These are phyloP conservation scores for Sitophilus oryzae DNA, from an alignment of 1,140 invertebrate species.

Conservation along the genomic window DNA sequence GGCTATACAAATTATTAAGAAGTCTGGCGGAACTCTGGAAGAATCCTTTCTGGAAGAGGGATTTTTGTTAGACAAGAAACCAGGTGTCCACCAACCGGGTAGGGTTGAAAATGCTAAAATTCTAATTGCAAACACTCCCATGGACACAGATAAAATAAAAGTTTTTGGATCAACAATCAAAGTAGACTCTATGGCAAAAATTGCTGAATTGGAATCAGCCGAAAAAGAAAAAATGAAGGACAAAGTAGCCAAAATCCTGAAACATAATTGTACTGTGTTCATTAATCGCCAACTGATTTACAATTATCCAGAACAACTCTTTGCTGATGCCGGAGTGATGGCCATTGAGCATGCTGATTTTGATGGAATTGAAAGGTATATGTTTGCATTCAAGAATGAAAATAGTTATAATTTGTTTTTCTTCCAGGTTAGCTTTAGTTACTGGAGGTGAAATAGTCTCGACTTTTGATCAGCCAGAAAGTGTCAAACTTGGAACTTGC, in stretches of 20 bases:
- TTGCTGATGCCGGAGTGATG: slow-evolving; percentile 97
- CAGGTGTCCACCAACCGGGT: slow-evolving; percentile 85
- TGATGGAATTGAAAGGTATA: slow-evolving; percentile 91
- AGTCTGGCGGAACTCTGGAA: slow-evolving; percentile 66
- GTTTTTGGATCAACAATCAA: slow-evolving; percentile 98
- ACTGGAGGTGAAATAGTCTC: slow-evolving; percentile 89
- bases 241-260: slow-evolving; percentile 95
- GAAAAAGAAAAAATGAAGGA: slow-evolving; percentile 99
- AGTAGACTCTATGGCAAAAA: slow-evolving; percentile 91
- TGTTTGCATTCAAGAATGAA: background rate
- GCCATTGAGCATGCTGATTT: slow-evolving; percentile 99
- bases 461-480: slow-evolving; percentile 91
- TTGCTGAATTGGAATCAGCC: slow-evolving; percentile 94
- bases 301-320: slow-evolving; percentile 99
- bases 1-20: slow-evolving; percentile 49
- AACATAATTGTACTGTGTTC: slow-evolving; percentile 96
- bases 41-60: slow-evolving; percentile 99
- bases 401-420: background rate
- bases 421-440: slow-evolving; percentile 18
- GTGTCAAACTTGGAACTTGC: slow-evolving; percentile 90
- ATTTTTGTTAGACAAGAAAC: slow-evolving; percentile 95
- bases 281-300: slow-evolving; percentile 99
- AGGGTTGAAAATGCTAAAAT: slow-evolving; percentile 90
- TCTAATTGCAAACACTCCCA: slow-evolving; percentile 98
- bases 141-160: slow-evolving; percentile 99